These are phyloP conservation scores for Microplitis demolitor DNA, from an alignment of 1,140 invertebrate genomes.

Conservation along the genomic window DNA sequence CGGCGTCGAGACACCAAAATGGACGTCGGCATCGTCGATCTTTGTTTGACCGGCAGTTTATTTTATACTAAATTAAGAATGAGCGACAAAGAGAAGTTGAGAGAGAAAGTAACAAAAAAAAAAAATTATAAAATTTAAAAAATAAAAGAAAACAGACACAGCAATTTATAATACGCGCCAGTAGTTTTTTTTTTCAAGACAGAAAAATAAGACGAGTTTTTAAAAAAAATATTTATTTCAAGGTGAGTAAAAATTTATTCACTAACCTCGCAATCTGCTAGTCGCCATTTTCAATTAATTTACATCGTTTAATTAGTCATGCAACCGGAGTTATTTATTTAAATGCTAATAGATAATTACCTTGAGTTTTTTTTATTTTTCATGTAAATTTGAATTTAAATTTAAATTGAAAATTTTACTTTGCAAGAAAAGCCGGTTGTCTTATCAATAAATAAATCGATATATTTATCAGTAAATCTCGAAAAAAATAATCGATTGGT, in stretches of 20 bases:
- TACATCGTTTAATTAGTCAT: conserved; percentile 17
- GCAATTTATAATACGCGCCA: background rate
- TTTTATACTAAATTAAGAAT: background rate
- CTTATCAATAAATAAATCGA: no score
- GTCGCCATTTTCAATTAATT: conserved; percentile 4
- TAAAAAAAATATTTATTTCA: background rate
- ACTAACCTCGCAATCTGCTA: background rate
- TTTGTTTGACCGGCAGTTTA: background rate
- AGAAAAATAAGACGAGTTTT: background rate
- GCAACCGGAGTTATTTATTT: background rate
- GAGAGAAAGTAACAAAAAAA: background rate
- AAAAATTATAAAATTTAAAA: background rate
- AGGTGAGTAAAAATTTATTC: conserved; percentile 16
- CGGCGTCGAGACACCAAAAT: background rate
- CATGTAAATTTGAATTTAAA: no score
- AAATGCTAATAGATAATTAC: background rate
- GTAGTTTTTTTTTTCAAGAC: background rate
- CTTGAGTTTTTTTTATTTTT: no score
- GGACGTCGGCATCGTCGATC: conserved; percentile 3
- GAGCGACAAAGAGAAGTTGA: background rate
- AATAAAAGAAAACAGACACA: background rate
- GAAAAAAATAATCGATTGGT: no score
- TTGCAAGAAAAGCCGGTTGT: no score
- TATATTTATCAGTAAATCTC: no score
- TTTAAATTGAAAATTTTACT: no score